Evolutionary conservation across 2,113 vertebrate species (phyloP).

Genomic region (Bubo bubo): DNA sequence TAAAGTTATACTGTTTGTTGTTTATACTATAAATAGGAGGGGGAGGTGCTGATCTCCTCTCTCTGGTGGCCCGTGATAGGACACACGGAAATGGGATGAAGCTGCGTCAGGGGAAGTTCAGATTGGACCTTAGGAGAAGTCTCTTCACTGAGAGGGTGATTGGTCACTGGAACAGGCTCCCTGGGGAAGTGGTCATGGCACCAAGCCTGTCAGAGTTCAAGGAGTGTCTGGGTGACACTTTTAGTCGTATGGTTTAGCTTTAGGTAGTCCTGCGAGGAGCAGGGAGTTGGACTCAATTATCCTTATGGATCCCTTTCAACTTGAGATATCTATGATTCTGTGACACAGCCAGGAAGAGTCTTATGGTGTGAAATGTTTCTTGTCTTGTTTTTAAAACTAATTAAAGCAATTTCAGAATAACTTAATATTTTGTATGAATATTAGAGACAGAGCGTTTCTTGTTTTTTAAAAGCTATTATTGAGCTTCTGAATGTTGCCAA

Average conservation of each 20-base stretch:
- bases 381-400: not conserved
- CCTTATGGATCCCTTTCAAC: not conserved
- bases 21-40: not conserved
- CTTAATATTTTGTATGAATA: not conserved
- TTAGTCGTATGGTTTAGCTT: not conserved
- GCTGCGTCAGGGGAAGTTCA: not conserved
- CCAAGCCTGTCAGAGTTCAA: not conserved
- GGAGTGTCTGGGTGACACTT: accelerated
- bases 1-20: not conserved
- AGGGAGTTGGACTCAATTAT: not conserved
- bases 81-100: not conserved
- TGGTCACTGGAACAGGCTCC: not conserved
- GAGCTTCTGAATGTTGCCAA: not conserved
- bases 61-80: not conserved
- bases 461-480: not conserved
- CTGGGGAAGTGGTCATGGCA: not conserved
- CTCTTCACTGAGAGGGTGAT: not conserved
- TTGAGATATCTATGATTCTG: not conserved
- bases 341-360: not conserved
- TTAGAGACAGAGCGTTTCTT: not conserved
- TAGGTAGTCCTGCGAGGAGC: not conserved
- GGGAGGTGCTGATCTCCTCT: not conserved
- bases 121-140: not conserved
- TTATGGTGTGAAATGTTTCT: not conserved
- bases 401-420: not conserved